These are phyloP conservation scores for Drosophila mayaguana DNA, from an alignment of 2,888 invertebrate genomes.

Conservation along the genomic window DNA sequence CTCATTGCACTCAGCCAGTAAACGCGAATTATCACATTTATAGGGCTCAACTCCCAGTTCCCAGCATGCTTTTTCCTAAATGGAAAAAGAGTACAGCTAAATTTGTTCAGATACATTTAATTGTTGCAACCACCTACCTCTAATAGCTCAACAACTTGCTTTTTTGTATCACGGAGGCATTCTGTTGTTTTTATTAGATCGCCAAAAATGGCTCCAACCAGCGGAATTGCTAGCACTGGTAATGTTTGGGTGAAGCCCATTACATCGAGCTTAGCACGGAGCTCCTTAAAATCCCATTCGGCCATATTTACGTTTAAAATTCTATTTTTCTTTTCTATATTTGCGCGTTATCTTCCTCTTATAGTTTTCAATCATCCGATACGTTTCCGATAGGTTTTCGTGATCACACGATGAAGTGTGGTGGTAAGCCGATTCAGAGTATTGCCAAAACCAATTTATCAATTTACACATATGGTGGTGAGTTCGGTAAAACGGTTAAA, in stretches of 20 bases:
- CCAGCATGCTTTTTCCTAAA: conserved; percentile 89
- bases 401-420: conserved; percentile 8
- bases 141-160: conserved; percentile 89
- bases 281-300: conserved; percentile 81
- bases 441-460: neutral
- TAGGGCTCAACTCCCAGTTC: conserved; percentile 91
- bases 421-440: conserved; percentile 34
- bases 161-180: conserved; percentile 93
- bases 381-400: conserved; percentile 27
- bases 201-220: conserved; percentile 92
- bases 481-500: neutral
- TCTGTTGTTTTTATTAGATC: conserved; percentile 95
- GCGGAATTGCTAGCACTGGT: conserved; percentile 90
- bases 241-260: conserved; percentile 93
- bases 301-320: conserved; percentile 50
- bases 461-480: neutral
- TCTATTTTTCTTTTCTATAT: conserved; percentile 16
- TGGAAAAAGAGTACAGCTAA: neutral
- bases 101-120: neutral
- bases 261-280: conserved; percentile 90
- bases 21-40: conserved; percentile 91
- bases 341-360: conserved; percentile 47
- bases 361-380: conserved; percentile 13
- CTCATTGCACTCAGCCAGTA: conserved; percentile 91
- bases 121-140: conserved; percentile 85